These are phyloP conservation scores for Cremastinae sp. DNA, from an alignment of 2,888 invertebrate genomes.

Conservation along the genomic window DNA sequence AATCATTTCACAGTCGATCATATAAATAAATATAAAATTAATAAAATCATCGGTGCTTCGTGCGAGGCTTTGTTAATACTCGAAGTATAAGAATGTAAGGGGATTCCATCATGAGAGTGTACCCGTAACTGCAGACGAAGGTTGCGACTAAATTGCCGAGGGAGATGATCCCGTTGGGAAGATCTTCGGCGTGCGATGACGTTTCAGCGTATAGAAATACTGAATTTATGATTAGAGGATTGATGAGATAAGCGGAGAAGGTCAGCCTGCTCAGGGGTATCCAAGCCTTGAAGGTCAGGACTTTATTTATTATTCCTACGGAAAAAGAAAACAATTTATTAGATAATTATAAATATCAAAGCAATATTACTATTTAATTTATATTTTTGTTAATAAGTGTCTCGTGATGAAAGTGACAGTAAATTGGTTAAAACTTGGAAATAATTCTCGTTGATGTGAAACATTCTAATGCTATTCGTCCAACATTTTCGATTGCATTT, in stretches of 20 bases:
- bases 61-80: conserved; percentile 61
- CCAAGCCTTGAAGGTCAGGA: conserved; percentile 76
- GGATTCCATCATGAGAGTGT: conserved; percentile 78
- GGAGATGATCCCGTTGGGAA: conserved; percentile 69
- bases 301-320: conserved; percentile 78
- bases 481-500: too few species aligned
- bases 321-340: conserved; percentile 59
- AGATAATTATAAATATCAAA: background rate
- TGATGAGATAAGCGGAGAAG: conserved; percentile 83
- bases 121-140: conserved; percentile 75
- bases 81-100: conserved; percentile 78
- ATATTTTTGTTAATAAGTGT: too few species aligned
- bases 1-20: too few species aligned
- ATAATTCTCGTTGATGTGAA: too few species aligned
- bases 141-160: conserved; percentile 73
- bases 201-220: conserved; percentile 77
- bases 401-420: too few species aligned
- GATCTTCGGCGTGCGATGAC: conserved; percentile 72
- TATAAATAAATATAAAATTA: background rate
- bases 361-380: background rate
- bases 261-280: conserved; percentile 82
- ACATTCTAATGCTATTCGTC: too few species aligned
- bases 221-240: conserved; percentile 82
- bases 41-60: conserved; percentile 60
- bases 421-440: too few species aligned